These are phyloP conservation scores for Drosophila nigrodunni DNA, from an alignment of 1,140 invertebrate genomes.

Conservation along the genomic window DNA sequence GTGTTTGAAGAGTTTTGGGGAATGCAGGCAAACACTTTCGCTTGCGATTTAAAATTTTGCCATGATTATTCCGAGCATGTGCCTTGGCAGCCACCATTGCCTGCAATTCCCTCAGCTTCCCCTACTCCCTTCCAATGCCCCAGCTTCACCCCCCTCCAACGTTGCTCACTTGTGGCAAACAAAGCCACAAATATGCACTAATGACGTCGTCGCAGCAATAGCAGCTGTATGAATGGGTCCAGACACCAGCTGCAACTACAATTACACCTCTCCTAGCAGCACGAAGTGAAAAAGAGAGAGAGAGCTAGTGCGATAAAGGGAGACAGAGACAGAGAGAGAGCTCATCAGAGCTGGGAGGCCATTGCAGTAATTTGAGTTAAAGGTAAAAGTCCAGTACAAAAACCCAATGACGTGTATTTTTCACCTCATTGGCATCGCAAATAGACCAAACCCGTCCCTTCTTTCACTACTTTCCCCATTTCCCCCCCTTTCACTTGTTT, in stretches of 20 bases:
- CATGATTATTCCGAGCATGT: conserved; percentile 82
- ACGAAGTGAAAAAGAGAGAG: background rate
- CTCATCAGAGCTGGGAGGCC: conserved; percentile 41
- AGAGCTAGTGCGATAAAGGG: background rate
- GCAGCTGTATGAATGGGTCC: conserved; percentile 15
- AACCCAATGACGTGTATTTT: conserved; percentile 57
- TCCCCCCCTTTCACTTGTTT: background rate
- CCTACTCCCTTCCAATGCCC: too few relatives aligned
- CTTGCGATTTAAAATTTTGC: conserved; percentile 80
- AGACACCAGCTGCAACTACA: conserved; percentile 41
- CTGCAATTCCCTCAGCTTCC: conserved; percentile 14
- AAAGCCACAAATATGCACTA: conserved; percentile 84
- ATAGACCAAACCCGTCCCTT: conserved; percentile 26
- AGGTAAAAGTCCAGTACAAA: conserved; percentile 50
- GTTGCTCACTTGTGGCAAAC: conserved; percentile 74
- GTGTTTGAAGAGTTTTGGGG: background rate
- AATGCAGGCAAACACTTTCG: conserved; percentile 71
- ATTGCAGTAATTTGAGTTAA: conserved; percentile 43
- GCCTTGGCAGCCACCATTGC: conserved; percentile 49
- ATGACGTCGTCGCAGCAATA: conserved; percentile 68
- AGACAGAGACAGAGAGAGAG: conserved; percentile 2
- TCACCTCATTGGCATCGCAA: conserved; percentile 58
- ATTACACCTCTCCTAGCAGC: conserved; percentile 23
- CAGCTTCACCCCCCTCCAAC: background rate
- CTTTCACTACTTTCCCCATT: background rate